phyloP scores from a whole-genome alignment of 2,888 invertebrate genomes.

The Aphidoletes aphidimyza region DNA sequence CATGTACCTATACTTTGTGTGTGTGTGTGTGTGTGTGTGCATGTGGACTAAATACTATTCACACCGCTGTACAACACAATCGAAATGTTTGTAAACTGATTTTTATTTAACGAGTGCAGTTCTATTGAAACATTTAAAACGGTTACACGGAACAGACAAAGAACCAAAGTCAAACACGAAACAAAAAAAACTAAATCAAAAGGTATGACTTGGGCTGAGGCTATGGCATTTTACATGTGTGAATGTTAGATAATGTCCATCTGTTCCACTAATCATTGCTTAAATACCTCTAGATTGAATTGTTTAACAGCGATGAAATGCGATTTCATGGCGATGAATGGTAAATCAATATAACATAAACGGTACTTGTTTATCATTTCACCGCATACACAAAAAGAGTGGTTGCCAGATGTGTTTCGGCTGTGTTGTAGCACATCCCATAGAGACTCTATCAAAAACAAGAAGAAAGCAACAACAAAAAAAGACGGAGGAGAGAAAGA shows the following conservation, averaged over 20 bases:
- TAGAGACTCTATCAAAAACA: no score
- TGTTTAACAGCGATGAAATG: conserved; percentile 32
- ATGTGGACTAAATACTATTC: no score
- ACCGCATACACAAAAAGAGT: neutral
- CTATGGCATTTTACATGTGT: no score
- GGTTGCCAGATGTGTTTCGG: neutral
- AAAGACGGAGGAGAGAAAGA: no score
- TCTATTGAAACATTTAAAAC: neutral
- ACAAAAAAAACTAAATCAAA: neutral
- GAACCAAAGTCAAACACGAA: no score
- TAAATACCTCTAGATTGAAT: conserved; percentile 32
- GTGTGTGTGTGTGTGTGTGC: no score
- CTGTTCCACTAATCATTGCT: conserved; percentile 46
- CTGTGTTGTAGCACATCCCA: no score
- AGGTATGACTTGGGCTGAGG: neutral
- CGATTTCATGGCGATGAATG: neutral
- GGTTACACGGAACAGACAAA: neutral
- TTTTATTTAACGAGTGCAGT: conserved; percentile 16
- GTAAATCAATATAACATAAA: conserved; percentile 20
- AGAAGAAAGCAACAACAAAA: no score
- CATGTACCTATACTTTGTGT: no score
- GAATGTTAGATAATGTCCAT: neutral
- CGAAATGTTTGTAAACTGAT: conserved; percentile 40
- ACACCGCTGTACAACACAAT: neutral
- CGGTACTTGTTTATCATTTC: conserved; percentile 6